Percentiles rank a stretch among this genome's conserved stretches.
These are phyloP conservation scores for Arvicanthis niloticus DNA, from an alignment of 2,113 vertebrate species.

Conservation along the genomic window DNA sequence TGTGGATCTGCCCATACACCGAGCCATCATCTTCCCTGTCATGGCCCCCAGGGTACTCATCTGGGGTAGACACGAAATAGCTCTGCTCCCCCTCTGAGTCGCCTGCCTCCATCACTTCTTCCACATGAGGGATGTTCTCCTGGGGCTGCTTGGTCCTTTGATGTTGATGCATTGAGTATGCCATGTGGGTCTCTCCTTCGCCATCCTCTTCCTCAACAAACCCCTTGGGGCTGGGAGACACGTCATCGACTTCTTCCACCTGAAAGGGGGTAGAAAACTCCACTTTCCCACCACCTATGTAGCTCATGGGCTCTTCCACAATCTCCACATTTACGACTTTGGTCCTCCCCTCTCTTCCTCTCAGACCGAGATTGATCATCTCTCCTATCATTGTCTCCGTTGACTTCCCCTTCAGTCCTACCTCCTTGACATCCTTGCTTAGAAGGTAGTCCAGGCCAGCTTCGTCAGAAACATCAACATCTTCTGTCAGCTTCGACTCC, in stretches of 20 bases:
- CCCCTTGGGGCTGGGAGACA: slow-evolving; percentile 74
- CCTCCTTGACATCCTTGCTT: slow-evolving; percentile 87
- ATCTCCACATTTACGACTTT: slow-evolving; percentile 94
- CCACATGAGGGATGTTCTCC: slow-evolving; percentile 74
- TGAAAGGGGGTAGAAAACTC: slow-evolving; percentile 90
- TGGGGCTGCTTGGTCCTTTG: slow-evolving; percentile 79
- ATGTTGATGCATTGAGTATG: background rate
- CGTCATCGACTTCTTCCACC: slow-evolving; percentile 93
- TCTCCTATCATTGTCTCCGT: slow-evolving; percentile 91
- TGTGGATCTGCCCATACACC: slow-evolving; percentile 92
- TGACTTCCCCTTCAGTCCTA: slow-evolving; percentile 86
- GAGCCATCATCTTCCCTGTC: slow-evolving; percentile 89
- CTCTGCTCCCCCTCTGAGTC: slow-evolving; percentile 90
- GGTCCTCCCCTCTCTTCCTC: slow-evolving; percentile 83
- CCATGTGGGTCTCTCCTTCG: slow-evolving; percentile 66
- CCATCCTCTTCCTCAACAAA: slow-evolving; percentile 71
- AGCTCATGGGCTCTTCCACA: slow-evolving; percentile 91
- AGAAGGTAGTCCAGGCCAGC: slow-evolving; percentile 87
- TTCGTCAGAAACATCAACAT: slow-evolving; percentile 88
- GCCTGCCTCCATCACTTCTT: slow-evolving; percentile 87
- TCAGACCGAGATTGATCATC: slow-evolving; percentile 88
- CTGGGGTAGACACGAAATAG: slow-evolving; percentile 96
- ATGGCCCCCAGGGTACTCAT: slow-evolving; percentile 88
- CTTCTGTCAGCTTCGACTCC: slow-evolving; percentile 92
- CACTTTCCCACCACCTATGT: slow-evolving; percentile 82